Conservation (phyloP, 2,797 vertebrate species). For the Cuculus canorus region DNA sequence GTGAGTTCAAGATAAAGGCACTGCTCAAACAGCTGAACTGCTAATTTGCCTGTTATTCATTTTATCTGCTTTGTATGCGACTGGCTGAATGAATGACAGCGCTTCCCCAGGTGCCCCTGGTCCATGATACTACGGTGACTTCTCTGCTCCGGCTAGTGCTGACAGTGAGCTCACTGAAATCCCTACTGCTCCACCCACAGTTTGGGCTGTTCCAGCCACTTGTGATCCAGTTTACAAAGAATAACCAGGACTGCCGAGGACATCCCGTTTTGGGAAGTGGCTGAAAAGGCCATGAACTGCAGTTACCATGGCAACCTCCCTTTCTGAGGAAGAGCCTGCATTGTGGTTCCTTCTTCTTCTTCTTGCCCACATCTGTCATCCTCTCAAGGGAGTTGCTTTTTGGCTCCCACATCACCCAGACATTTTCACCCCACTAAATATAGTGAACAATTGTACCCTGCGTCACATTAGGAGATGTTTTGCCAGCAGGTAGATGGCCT, state of each 20-base stretch:
- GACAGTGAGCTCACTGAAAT: background rate
- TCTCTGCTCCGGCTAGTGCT: background rate
- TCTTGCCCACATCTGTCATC: background rate
- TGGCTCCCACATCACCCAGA: background rate
- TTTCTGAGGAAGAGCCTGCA: background rate
- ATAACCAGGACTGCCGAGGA: background rate
- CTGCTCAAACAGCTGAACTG: background rate
- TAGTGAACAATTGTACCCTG: background rate
- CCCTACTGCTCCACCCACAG: background rate
- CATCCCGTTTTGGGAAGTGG: background rate
- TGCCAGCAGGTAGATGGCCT: background rate
- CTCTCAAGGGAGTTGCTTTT: background rate
- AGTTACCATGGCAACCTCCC: background rate
- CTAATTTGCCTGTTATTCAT: background rate
- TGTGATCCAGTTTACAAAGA: background rate
- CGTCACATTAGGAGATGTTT: background rate
- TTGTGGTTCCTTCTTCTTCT: conserved; percentile 38
- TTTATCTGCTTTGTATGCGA: background rate
- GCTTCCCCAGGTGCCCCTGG: background rate
- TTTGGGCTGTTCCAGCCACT: background rate
- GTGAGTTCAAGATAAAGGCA: background rate
- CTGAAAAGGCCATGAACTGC: background rate
- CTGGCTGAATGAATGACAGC: background rate
- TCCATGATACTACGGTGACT: background rate
- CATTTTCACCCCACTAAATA: background rate